These are phyloP conservation scores for Chamaetylas fuelleborni DNA, from an alignment of 2,113 vertebrate species.

Conservation along the genomic window DNA sequence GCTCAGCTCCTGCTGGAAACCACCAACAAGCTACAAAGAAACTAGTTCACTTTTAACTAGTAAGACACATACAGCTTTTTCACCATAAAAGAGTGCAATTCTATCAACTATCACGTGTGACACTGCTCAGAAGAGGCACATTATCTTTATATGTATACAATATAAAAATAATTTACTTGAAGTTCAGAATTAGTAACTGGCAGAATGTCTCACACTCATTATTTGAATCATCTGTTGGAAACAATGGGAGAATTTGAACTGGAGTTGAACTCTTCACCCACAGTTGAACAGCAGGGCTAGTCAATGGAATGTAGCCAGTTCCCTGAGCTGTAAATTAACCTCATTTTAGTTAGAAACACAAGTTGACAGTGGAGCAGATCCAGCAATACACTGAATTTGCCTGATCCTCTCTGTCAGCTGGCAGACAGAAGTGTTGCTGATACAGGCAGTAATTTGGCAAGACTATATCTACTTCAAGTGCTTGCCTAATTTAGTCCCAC, in stretches of 20 bases:
- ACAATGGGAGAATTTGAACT: conserved; percentile 40
- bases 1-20: background rate
- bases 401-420: background rate
- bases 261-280: conserved; percentile 36
- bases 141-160: background rate
- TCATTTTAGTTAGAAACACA: background rate
- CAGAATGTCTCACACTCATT: background rate
- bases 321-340: background rate
- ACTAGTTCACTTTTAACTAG: background rate
- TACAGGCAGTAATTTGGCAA: background rate
- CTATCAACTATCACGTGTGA: background rate
- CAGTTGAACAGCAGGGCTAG: background rate
- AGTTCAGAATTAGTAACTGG: background rate
- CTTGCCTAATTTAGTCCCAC: background rate
- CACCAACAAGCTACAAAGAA: background rate
- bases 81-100: background rate
- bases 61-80: background rate
- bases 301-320: background rate
- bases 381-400: background rate
- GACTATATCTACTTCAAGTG: background rate
- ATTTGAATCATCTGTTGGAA: conserved; percentile 45
- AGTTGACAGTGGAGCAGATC: background rate
- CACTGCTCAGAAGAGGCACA: background rate
- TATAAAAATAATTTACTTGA: background rate
- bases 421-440: background rate